Evolutionary conservation across 2,888 invertebrate genomes (phyloP), one percentile per base, ranked within the genome.

Genomic region (Agriopis aurantiaria): DNA sequence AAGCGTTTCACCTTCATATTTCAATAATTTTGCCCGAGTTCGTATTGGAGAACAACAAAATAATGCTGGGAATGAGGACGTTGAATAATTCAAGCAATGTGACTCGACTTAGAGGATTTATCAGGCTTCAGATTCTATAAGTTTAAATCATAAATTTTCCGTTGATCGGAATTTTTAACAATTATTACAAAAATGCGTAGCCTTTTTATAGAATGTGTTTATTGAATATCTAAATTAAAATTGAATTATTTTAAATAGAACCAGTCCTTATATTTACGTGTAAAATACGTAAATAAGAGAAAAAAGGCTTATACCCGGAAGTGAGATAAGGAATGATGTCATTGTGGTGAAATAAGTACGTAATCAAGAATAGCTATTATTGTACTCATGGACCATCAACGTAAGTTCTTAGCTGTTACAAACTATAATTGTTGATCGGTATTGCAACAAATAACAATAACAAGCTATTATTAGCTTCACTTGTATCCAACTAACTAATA

Each of bases 41-140:
- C 58, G 23, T 33, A 33, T 17, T 57, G 23, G 23, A 43, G 14
- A 8, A 62, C 56, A 67, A 51, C 61, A 62, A 61, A 60, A 66
- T 59, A 66, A 62, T 49, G 23, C n/a, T 33, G 17, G 14, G 61
- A 61, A 49, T 49, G 9, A 66, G 53, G 11, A 17, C 60, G 33
- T n/a, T 68, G 62, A 68, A 68, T 68, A 17, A 68, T 62, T 68
- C 62, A 68, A 40, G 40, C 58, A 46, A 62, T 45, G 46, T 46
- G 52, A 53, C 49, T 33, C 49, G 52, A 59, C 14, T 58, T 45
- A 4, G 14, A 48, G 23, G 45, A 41, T 65, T 59, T 33, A 55
- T 66, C 53, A 53, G 46, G 52, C 52, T 46, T 60, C 46, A 12
- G 41, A 51, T 53, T 59, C 52, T 43, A 52, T 51, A 58, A 52